Percentiles rank a stretch among this genome's conserved stretches.
phyloP scores from a whole-genome alignment of 2,113 vertebrate species.

The Ctenomys sociabilis region DNA sequence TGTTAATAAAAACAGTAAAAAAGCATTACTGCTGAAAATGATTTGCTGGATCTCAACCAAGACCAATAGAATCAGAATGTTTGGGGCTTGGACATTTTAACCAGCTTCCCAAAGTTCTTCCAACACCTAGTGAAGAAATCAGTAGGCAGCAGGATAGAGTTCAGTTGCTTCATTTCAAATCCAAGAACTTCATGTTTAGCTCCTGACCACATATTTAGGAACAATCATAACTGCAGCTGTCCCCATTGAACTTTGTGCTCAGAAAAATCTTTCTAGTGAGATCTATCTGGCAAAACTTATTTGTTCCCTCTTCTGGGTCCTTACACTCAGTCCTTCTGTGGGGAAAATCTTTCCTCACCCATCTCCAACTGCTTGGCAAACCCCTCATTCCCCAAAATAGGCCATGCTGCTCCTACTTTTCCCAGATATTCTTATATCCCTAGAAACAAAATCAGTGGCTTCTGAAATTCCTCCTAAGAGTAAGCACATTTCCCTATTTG shows the following conservation, averaged over 20 bases:
- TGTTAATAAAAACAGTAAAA: neutral
- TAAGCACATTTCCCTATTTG: neutral
- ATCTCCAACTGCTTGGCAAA: neutral
- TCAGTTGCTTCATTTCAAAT: neutral
- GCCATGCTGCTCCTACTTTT: neutral
- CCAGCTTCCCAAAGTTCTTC: neutral
- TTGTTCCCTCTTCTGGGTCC: neutral
- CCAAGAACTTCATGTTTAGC: accelerated
- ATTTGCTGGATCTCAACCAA: neutral
- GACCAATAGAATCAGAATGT: neutral
- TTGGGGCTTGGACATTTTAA: neutral
- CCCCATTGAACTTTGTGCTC: neutral
- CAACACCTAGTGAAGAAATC: neutral
- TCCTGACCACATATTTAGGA: neutral
- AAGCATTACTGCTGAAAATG: neutral
- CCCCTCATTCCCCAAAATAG: neutral
- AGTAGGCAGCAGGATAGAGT: neutral
- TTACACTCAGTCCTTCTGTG: neutral
- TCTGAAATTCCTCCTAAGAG: neutral
- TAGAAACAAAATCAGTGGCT: slow-evolving; percentile 20
- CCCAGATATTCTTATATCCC: neutral
- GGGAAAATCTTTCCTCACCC: neutral
- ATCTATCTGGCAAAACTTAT: neutral
- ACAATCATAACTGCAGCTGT: neutral
- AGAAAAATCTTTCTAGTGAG: neutral